Evolutionary conservation across 53 echinoderm and acorn worm species (phyloP).

Genomic region (Glandiceps talaboti): DNA sequence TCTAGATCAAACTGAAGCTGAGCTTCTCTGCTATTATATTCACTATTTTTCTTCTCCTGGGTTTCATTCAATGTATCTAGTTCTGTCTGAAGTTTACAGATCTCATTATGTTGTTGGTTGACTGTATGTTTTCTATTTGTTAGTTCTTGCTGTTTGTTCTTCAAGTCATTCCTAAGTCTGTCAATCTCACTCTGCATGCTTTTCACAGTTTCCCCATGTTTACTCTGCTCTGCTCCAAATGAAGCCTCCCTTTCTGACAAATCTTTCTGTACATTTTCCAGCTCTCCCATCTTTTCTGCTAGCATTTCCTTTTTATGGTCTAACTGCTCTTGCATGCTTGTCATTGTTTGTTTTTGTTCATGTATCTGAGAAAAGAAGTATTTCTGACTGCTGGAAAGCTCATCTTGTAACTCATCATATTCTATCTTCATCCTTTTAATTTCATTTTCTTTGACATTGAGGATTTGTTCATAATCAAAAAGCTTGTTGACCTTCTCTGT

Average conservation of each 20-base stretch:
- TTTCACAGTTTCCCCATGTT: slow-evolving; percentile 4
- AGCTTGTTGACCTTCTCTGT: slow-evolving; percentile 43
- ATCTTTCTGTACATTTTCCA: not conserved
- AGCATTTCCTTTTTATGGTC: slow-evolving; percentile 9
- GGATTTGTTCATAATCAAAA: slow-evolving; percentile 30
- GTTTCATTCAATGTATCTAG: slow-evolving; percentile 22
- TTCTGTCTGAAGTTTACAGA: slow-evolving; percentile 11
- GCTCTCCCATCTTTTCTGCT: not conserved
- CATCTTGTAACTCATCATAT: slow-evolving; percentile 38
- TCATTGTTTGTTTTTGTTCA: slow-evolving; percentile 23
- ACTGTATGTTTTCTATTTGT: slow-evolving; percentile 17
- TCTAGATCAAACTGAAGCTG: slow-evolving; percentile 19
- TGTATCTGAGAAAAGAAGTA: slow-evolving; percentile 29
- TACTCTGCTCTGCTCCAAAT: slow-evolving; percentile 8
- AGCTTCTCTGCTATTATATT: slow-evolving; percentile 15
- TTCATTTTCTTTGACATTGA: slow-evolving; percentile 31
- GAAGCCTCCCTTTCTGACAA: slow-evolving; percentile 24
- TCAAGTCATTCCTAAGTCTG: slow-evolving; percentile 10
- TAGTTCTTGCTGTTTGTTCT: slow-evolving; percentile 8
- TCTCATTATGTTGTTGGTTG: slow-evolving; percentile 16
- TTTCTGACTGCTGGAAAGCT: slow-evolving; percentile 50
- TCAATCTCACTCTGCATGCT: slow-evolving; percentile 11
- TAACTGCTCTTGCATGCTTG: slow-evolving; percentile 14
- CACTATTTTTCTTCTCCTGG: slow-evolving; percentile 15
- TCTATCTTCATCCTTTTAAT: slow-evolving; percentile 35